Percentiles rank a stretch among this genome's conserved stretches.
Conservation (phyloP, 1,140 invertebrate genomes). For the Nephotettix cincticeps region DNA sequence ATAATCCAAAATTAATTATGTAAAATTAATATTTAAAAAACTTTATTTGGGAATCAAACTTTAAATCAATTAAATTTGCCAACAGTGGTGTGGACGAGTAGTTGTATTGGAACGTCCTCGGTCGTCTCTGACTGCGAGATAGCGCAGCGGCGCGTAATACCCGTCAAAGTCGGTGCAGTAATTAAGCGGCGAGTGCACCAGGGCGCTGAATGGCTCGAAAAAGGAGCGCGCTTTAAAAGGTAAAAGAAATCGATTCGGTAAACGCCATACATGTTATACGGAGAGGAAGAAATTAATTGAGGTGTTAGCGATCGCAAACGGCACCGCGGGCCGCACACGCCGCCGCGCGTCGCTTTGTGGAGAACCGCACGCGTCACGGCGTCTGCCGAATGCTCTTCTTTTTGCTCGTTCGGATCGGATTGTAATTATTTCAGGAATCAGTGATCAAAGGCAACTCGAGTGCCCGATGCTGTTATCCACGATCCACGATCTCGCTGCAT, state of each 20-base stretch:
- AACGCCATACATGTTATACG: conserved; percentile 31
- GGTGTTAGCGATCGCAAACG: conserved; percentile 27
- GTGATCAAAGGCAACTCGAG: conserved; percentile 2
- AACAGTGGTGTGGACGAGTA: too few species aligned
- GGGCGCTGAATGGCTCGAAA: conserved; percentile 16
- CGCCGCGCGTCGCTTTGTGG: not conserved
- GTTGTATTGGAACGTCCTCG: too few species aligned
- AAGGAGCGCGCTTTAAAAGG: conserved; percentile 16
- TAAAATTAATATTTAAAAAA: too few species aligned
- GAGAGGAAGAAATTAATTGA: conserved; percentile 33
- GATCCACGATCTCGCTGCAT: not conserved
- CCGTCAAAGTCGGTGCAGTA: not conserved
- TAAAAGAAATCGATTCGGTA: conserved; percentile 32
- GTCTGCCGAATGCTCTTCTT: conserved; percentile 12
- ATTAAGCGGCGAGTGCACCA: not conserved
- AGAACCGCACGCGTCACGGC: not conserved
- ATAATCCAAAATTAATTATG: too few species aligned
- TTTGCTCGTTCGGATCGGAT: conserved; percentile 3
- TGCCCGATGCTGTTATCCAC: not conserved
- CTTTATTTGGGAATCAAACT: too few species aligned
- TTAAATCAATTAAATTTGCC: too few species aligned
- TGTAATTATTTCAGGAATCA: conserved; percentile 19
- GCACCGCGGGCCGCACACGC: not conserved
- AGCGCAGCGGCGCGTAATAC: not conserved
- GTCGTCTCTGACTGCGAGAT: too few species aligned